Base-by-base conservation (phyloP, 2,888 invertebrate species). In the Agrotis clavis region DNA sequence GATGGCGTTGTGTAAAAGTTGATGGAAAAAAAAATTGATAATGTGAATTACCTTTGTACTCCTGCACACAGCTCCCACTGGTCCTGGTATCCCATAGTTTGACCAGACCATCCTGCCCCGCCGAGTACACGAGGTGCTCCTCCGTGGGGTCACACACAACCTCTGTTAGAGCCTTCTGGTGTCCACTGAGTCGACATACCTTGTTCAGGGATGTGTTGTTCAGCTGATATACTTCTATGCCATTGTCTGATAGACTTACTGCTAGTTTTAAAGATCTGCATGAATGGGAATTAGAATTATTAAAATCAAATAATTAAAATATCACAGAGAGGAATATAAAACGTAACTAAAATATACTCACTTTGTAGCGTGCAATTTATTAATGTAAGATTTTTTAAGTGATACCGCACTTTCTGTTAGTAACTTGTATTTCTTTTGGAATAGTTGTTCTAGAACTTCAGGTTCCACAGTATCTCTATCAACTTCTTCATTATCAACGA, bases 81-180 rank as follows among this genome's bases (percentile, higher is more conserved):
- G 94, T 92, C 86, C 98, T 92, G 2, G 97, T 93, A 90, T 98
- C 98, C 97, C 97, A 98, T 65, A 97, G 88, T 84, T 96, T 97
- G 47, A 98, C 93, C 30, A 90, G 82, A 0, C 97, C 97, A 89
- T 97, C 97, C 57, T 92, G 91, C 0, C 97, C 97, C 0, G 97
- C 95, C 0, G 97, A 97, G 87, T 97, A 98, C 30, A 98, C 83
- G 59, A 97, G 91, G 87, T 97, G 93, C 65, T 96, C 96, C 66
- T 97, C 97, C 21, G 92, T 93, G 0, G 96, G 95, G 86, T 97
- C 96, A 88, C 97, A 97, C 80, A 97, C 97, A 13, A 97, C 92
- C 66, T 97, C 97, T 0, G 97, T 94, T 11, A 97, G 90, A 3
- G 92, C 87, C 60, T 96, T 94, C 54, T 90, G 83, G 85, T 97